Conservation (phyloP, 2,113 vertebrate genomes). For the Sus scrofa region T2T-Sscrofa CM000830.6:66638001-66638500, state of each 20-base stretch:
- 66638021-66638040: not conserved
- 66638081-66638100: not conserved
- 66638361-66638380: constrained; percentile 8
- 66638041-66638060: constrained; percentile 13
- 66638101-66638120: not conserved
- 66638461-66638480: not conserved
- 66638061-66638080: constrained; percentile 23
- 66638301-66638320: not conserved
- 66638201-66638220: not conserved
- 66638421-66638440: not conserved
- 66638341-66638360: not conserved
- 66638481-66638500: not conserved
- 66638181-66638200: not conserved
- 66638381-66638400: not conserved
- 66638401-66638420: not conserved
- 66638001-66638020: no score
- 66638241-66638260: constrained; percentile 13
- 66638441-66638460: not conserved
- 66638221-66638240: constrained; percentile 29
- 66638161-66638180: not conserved
- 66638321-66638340: not conserved
- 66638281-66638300: constrained; percentile 2
- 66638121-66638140: constrained; percentile 24
- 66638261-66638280: not conserved
- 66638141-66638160: constrained; percentile 37